A percentile compares a stretch with the other conserved stretches of the same genome.
Evolutionary conservation across 2,888 invertebrate species (phyloP).

Genomic region (Drosophila kanekoi): DNA sequence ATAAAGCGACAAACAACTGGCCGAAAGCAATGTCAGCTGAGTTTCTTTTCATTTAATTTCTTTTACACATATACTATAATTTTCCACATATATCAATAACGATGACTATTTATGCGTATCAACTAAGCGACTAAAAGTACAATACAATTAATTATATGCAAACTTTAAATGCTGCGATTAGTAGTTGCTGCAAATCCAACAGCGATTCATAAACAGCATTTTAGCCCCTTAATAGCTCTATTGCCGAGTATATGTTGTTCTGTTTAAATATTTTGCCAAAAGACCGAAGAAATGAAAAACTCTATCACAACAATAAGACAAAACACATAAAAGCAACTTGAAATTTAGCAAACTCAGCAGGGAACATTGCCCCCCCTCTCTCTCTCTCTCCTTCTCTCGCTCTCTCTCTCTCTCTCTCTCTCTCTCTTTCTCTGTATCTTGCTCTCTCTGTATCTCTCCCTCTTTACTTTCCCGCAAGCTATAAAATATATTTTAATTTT

Average conservation of each 20-base stretch:
- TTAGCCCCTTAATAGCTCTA: slow-evolving; percentile 80
- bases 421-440: slow-evolving; percentile 22
- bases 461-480: slow-evolving; percentile 9
- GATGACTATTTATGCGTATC: slow-evolving; percentile 84
- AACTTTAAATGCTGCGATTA: slow-evolving; percentile 39
- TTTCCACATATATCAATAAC: slow-evolving; percentile 84
- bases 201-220: slow-evolving; percentile 57
- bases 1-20: slow-evolving; percentile 39
- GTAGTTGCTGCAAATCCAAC: slow-evolving; percentile 41
- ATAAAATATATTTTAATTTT: background rate
- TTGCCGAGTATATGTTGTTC: slow-evolving; percentile 85
- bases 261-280: slow-evolving; percentile 69
- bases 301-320: slow-evolving; percentile 20
- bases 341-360: slow-evolving; percentile 70
- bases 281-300: slow-evolving; percentile 13
- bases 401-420: slow-evolving; percentile 21
- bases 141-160: slow-evolving; percentile 30
- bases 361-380: slow-evolving; percentile 25
- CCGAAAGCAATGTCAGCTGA: slow-evolving; percentile 52
- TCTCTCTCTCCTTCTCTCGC: slow-evolving; percentile 16
- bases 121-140: slow-evolving; percentile 54
- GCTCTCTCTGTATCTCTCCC: slow-evolving; percentile 21
- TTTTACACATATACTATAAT: slow-evolving; percentile 64
- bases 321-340: slow-evolving; percentile 62
- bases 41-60: slow-evolving; percentile 73